These are phyloP conservation scores for Drosophila nebulosa DNA, from an alignment of 1,140 invertebrate genomes.

Conservation along the genomic window DNA sequence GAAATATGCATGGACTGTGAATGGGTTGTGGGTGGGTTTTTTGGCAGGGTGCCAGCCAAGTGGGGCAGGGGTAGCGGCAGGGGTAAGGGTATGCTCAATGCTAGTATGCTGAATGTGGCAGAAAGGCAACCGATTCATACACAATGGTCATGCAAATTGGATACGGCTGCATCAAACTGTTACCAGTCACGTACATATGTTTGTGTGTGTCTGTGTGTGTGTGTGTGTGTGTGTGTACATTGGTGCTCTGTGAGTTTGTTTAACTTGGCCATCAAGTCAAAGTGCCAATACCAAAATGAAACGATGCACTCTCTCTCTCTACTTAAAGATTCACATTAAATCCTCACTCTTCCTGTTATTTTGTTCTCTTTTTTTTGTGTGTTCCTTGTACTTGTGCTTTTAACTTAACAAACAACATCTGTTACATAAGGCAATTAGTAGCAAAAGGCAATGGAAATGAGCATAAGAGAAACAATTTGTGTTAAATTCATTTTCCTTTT, in stretches of 20 bases:
- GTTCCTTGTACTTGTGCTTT: neutral
- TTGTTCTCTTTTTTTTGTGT: neutral
- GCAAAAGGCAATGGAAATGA: too few species aligned
- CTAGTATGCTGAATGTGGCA: neutral
- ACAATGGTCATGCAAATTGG: conserved; percentile 4
- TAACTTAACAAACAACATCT: neutral
- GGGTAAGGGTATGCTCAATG: neutral
- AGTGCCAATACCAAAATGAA: neutral
- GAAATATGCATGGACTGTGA: neutral
- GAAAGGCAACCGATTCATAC: neutral
- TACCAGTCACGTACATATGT: conserved; percentile 21
- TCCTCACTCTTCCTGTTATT: too few species aligned
- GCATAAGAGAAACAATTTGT: neutral
- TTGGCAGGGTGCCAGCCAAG: too few species aligned
- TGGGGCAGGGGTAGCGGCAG: neutral
- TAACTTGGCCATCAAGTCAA: conserved; percentile 16
- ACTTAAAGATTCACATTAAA: too few species aligned
- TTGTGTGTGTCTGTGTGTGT: neutral
- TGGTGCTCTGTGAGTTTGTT: conserved; percentile 21
- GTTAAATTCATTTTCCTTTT: too few species aligned
- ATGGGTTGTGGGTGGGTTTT: too few species aligned
- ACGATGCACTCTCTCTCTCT: too few species aligned
- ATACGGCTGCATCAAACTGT: neutral
- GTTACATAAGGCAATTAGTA: neutral
- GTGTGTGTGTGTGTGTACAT: neutral